Evolutionary conservation across 2,797 vertebrate genomes (phyloP), one percentile per base, ranked within the genome.

Genomic region (Erethizon dorsatum): DNA sequence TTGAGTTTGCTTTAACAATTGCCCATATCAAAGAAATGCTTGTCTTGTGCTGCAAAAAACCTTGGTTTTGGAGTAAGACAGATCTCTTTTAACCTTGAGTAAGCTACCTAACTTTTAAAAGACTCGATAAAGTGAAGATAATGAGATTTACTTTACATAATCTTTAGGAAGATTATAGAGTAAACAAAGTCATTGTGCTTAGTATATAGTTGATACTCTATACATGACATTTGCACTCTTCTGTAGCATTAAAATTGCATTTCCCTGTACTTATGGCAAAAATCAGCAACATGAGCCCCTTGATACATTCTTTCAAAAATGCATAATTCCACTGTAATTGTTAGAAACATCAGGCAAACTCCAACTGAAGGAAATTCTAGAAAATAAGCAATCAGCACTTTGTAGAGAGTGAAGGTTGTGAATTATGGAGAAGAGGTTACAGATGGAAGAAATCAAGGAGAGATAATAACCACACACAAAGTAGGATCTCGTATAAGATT

Each of bases 131-230:
- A 92, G 82, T 86, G 45, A 33, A 59, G 41, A 92, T 77, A 88
- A 82, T 22, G 33, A 95, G 15, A 92, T 6, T 79, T 83, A 69
- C 47, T 83, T 96, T 85, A 75, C 14, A 89, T 67, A 89, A 14
- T 80, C 17, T 94, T 91, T 84, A 67, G 65, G 33, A 97, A 45
- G 20, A 47, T n/a, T 85, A 63, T n/a, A 57, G 82, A 88, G 91
- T 79, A 37, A 96, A 80, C 13, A 52, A 91, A 96, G 0, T n/a
- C 45, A 88, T 22, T 83, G 24, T 57, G 47, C 31, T 12, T 69
- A 67, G 17, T 80, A 71, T n/a, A 80, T 33, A 78, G 22, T 28
- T 52, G 33, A 91, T 83, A 4, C 11, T 9, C 20, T 87, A 52
- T 11, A 67, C 37, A 71, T 52, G 65, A 20, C 77, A 82, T 73